Evolutionary conservation across 2,113 vertebrate genomes (phyloP).

Genomic region (Tragelaphus strepsiceros): DNA sequence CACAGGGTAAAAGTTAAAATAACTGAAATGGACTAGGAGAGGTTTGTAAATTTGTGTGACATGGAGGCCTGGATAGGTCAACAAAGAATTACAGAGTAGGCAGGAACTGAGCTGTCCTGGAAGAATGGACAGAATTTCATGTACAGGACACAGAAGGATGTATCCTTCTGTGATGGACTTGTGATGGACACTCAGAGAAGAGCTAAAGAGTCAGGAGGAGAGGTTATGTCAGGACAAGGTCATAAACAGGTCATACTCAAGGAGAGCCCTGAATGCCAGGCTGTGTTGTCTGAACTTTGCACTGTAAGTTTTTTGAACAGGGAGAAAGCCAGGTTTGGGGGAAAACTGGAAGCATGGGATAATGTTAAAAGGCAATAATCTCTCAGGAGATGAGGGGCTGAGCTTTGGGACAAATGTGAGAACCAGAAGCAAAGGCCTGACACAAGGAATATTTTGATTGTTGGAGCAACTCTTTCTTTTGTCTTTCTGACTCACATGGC

Average conservation of each 20-base stretch:
- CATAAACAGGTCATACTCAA: not conserved
- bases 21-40: not conserved
- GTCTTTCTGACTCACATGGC: not conserved
- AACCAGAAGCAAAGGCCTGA: not conserved
- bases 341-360: not conserved
- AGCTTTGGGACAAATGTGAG: not conserved
- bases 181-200: not conserved
- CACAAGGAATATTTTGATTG: not conserved
- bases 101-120: not conserved
- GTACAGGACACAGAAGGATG: not conserved
- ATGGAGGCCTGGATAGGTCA: not conserved
- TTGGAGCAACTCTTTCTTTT: not conserved
- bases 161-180: not conserved
- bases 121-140: conserved; percentile 6
- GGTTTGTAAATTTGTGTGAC: not conserved
- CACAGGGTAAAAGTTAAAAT: not conserved
- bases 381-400: not conserved
- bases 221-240: not conserved
- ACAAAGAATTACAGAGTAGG: not conserved
- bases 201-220: not conserved
- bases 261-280: not conserved
- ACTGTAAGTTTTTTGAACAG: not conserved
- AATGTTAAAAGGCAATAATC: not conserved
- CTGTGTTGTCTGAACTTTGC: not conserved
- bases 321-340: not conserved